A percentile compares a stretch with the other conserved stretches of the same genome.
Conservation (phyloP, 2,888 invertebrate genomes). For the Lamproptera curius region DNA sequence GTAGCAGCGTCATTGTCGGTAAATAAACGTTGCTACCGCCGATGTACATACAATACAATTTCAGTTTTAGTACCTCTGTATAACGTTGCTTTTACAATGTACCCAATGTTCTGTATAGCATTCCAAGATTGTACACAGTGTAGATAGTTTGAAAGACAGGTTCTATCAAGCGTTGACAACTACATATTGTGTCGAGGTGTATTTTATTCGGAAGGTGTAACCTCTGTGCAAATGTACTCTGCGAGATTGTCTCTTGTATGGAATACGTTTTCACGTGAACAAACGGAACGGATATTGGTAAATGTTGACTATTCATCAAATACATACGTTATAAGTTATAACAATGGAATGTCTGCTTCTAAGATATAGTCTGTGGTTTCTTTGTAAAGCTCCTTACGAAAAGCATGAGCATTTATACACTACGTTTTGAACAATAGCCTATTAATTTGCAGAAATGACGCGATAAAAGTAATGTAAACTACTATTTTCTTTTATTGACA, state of each 20-base stretch:
- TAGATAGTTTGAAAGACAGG: constrained; percentile 73
- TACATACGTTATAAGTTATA: too few species aligned
- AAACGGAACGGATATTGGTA: constrained; percentile 28
- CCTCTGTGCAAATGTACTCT: constrained; percentile 55
- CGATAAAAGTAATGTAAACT: too few species aligned
- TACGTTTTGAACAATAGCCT: too few species aligned
- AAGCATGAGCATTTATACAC: too few species aligned
- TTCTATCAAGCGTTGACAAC: constrained; percentile 73
- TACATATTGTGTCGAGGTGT: constrained; percentile 66
- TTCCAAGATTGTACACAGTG: constrained; percentile 21
- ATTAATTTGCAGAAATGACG: too few species aligned
- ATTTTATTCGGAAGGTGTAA: constrained; percentile 67
- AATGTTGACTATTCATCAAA: constrained; percentile 30
- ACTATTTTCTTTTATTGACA: too few species aligned
- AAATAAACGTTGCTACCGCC: constrained; percentile 27
- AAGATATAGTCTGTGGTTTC: background rate
- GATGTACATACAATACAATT: constrained; percentile 1
- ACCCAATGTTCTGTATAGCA: background rate
- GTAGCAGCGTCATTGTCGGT: constrained; percentile 9
- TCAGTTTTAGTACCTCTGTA: background rate
- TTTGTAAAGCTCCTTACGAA: too few species aligned
- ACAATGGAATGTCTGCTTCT: background rate
- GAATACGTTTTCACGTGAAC: constrained; percentile 21
- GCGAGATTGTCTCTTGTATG: constrained; percentile 53
- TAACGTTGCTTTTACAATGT: constrained; percentile 19